Evolutionary conservation across 2,797 vertebrate genomes (phyloP).

Genomic region (Bradypus variegatus): DNA sequence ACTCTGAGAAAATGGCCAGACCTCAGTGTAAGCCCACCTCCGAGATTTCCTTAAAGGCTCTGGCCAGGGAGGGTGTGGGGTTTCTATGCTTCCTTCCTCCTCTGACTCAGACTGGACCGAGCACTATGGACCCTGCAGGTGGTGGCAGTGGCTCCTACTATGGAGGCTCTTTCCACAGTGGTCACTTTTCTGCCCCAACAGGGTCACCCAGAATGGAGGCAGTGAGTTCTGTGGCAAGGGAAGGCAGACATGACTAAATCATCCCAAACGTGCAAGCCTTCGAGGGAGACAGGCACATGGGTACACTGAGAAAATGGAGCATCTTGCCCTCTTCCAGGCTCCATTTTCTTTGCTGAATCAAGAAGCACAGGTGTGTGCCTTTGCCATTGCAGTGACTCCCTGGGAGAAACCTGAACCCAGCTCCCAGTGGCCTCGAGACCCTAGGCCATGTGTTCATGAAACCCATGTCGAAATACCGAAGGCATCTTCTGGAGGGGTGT

Average conservation of each 20-base stretch:
- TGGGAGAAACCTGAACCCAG: background rate
- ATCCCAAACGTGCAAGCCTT: background rate
- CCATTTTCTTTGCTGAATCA: background rate
- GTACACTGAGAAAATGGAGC: background rate
- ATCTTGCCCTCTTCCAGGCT: background rate
- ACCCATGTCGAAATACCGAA: background rate
- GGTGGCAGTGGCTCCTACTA: background rate
- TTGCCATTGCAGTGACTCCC: background rate
- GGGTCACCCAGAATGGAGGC: background rate
- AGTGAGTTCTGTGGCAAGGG: background rate
- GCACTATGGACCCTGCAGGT: no score
- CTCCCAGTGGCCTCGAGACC: background rate
- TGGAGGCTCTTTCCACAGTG: background rate
- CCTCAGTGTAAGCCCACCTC: background rate
- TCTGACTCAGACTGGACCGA: background rate
- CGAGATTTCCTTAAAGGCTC: no score
- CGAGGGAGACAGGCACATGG: background rate
- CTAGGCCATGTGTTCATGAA: background rate
- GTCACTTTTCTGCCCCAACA: background rate
- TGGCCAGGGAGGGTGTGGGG: background rate
- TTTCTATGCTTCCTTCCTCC: background rate
- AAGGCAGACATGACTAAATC: background rate
- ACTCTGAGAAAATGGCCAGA: background rate
- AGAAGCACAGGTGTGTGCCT: no score
- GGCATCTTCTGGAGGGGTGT: background rate